A percentile compares a stretch with the other conserved stretches of the same genome.
These are phyloP conservation scores for Polydrusus pterygomalis DNA, from an alignment of 2,888 invertebrate genomes.

Conservation along the genomic window DNA sequence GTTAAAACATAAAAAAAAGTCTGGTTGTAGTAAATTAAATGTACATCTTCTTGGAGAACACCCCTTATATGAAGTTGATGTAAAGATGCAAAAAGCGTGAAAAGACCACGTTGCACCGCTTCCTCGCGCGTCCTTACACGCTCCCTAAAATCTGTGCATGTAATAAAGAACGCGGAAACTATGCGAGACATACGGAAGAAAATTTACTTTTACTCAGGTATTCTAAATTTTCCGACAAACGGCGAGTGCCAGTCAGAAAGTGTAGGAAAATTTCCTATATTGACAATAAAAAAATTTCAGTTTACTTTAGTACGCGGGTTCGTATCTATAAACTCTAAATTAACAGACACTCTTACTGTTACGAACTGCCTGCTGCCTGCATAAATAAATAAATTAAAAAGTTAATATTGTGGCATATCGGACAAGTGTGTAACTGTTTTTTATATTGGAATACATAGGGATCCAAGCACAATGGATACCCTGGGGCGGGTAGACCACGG, in stretches of 20 bases:
- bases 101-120: conserved; percentile 26
- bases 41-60: conserved; percentile 7
- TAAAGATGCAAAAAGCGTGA: conserved; percentile 39
- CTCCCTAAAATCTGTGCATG: conserved; percentile 37
- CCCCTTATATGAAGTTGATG: conserved; percentile 31
- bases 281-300: background rate
- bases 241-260: background rate
- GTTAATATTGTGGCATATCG: too few relatives aligned
- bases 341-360: too few relatives aligned
- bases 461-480: too few relatives aligned
- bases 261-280: background rate
- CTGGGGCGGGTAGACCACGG: too few relatives aligned
- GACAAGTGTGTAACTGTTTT: too few relatives aligned
- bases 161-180: conserved; percentile 35
- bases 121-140: conserved; percentile 24
- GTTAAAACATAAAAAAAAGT: background rate
- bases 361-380: too few relatives aligned
- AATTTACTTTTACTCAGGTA: conserved; percentile 33
- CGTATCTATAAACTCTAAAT: too few relatives aligned
- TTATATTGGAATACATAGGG: too few relatives aligned
- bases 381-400: too few relatives aligned
- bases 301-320: too few relatives aligned
- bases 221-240: conserved; percentile 15
- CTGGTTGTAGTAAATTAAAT: background rate
- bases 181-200: conserved; percentile 28